Evolutionary conservation across 2,888 invertebrate genomes (phyloP).

Genomic region (Oasisia sp.): DNA sequence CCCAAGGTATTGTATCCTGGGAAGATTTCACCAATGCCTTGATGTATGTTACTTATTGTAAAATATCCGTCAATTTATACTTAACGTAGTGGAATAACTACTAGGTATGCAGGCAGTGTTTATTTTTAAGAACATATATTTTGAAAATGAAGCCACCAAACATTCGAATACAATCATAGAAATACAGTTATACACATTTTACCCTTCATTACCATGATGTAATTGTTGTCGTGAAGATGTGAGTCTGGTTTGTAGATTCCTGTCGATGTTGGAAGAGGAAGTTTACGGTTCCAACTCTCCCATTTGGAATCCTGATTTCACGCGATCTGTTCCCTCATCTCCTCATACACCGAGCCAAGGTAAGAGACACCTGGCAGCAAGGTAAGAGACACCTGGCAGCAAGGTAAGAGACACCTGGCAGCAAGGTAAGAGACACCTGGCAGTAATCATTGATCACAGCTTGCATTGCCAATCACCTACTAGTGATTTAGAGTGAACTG

Average conservation of each 20-base stretch:
- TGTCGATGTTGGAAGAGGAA: slow-evolving; percentile 88
- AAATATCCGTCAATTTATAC: slow-evolving; percentile 31
- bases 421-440: neutral
- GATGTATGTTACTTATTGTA: neutral
- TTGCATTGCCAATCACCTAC: neutral
- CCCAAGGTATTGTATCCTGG: slow-evolving; percentile 71
- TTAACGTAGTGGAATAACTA: neutral
- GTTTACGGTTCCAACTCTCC: slow-evolving; percentile 86
- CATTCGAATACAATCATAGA: too few relatives aligned
- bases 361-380: neutral
- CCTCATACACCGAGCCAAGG: neutral
- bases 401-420: neutral
- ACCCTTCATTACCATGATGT: neutral
- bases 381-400: neutral
- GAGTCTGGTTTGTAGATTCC: slow-evolving; percentile 73
- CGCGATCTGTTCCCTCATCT: slow-evolving; percentile 48
- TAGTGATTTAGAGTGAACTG: neutral
- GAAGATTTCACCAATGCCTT: neutral
- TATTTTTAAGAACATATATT: too few relatives aligned
- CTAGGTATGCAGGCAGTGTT: too few relatives aligned
- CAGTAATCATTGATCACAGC: neutral
- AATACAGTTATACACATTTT: neutral
- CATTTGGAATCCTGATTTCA: slow-evolving; percentile 92
- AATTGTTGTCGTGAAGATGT: neutral
- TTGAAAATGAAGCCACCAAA: too few relatives aligned